Base-by-base conservation (phyloP, 2,113 vertebrate genomes). In the Apus apus region DNA sequence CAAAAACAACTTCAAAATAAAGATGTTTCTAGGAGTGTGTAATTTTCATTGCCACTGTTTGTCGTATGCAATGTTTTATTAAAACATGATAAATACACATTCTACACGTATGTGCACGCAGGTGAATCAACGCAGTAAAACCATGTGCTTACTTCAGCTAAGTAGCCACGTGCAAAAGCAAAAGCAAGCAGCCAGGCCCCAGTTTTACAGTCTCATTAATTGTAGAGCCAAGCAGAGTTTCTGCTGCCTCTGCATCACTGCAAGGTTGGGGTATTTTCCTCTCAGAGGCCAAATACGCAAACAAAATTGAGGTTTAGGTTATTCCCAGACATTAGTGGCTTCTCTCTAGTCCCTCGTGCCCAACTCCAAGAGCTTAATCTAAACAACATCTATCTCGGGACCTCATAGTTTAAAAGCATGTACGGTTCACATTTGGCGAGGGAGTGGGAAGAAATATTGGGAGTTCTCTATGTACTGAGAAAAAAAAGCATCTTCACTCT, bases 11-110 rank as follows among this genome's bases (percentile, higher is more conserved):
- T 71, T 91, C 93, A 86, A 87, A 93, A 67, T 61, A 92, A 93
- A 96, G 94, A 86, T 87, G 29, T 83, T 38, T 60, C 68, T 61
- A 94, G 89, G 68, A 97, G 27, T 48, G 82, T 65, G 40, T 17
- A 86, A 94, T 90, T 95, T 97, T 90, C 88, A 95, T 95, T 91
- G 91, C 73, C 60, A 72, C 36, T 90, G 73, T 97, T 95, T 87
- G 93, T 89, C 90, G 70, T 45, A 84, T 40, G 85, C 60, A 19
- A 25, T 71, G 51, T 53, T 94, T 90, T 84, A 79, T 78, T 90
- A 89, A 96, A 76, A 74, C 50, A 57, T 34, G 46, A 73, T 91
- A 93, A 96, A 93, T 53, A 71, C 87, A 93, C 38, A 72, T 94
- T 38, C 53, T 3, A 70, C 5, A 8, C 34, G 36, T 30, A 46